phyloP scores from a whole-genome alignment of 2,797 vertebrate genomes.

The Tokudaia tokunoshimensis region DNA sequence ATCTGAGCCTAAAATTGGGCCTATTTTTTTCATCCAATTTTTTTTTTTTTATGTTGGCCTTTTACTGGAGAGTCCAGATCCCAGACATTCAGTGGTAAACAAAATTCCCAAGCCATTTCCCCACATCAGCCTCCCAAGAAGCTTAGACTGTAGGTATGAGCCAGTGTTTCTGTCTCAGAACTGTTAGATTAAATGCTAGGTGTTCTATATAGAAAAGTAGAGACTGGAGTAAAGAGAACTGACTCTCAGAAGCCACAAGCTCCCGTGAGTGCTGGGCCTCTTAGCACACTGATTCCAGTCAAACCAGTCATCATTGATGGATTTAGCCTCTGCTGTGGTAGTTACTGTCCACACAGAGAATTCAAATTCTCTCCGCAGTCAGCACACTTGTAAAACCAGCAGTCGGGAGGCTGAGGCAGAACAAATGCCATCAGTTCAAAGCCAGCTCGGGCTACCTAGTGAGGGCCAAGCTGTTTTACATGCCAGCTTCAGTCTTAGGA shows the following conservation, averaged over 20 bases:
- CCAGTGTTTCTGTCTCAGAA: not conserved
- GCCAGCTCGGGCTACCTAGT: not conserved
- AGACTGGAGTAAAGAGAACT: not conserved
- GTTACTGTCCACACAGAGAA: slow-evolving; percentile 36
- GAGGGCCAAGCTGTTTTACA: not conserved
- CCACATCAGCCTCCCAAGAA: not conserved
- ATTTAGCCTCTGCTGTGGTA: not conserved
- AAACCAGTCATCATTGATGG: not conserved
- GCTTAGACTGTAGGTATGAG: not conserved
- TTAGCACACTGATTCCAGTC: not conserved
- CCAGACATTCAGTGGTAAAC: not conserved
- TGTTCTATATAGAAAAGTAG: not conserved
- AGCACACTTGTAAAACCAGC: not conserved
- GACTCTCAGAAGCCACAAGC: not conserved
- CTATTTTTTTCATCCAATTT: slow-evolving; percentile 31
- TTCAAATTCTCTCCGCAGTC: not conserved
- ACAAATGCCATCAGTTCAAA: not conserved
- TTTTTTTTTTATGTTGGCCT: not conserved
- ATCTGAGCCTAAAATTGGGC: not conserved
- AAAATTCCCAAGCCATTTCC: not conserved
- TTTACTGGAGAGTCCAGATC: not conserved
- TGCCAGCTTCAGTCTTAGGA: not conserved
- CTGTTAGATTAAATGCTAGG: slow-evolving; percentile 28
- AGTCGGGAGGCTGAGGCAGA: not conserved
- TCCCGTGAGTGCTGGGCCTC: not conserved